phyloP scores from a whole-genome alignment of 2,113 vertebrate species.

The Catagonus wagneri region DNA sequence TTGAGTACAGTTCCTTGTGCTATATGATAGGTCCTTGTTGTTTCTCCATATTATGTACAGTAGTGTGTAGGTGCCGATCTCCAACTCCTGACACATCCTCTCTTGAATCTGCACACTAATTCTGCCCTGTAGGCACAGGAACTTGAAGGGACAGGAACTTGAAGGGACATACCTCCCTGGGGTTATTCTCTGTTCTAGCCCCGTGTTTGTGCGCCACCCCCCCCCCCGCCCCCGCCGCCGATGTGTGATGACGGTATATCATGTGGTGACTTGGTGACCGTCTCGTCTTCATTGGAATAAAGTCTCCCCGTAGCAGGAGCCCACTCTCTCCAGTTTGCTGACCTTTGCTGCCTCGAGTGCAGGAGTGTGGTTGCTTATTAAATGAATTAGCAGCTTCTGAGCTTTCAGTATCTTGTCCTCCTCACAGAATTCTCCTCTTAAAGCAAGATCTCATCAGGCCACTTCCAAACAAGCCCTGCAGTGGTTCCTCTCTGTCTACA shows the following conservation, averaged over 20 bases:
- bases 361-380: neutral
- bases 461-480: neutral
- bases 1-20: too few relatives aligned
- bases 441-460: neutral
- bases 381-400: neutral
- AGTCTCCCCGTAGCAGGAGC: neutral
- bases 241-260: rapidly evolving
- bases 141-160: neutral
- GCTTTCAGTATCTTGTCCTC: neutral
- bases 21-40: too few relatives aligned
- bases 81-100: neutral
- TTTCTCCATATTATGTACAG: too few relatives aligned
- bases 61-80: too few relatives aligned
- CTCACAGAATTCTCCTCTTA: neutral
- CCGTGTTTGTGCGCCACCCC: neutral
- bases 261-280: rapidly evolving
- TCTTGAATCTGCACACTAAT: neutral
- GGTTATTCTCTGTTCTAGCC: neutral
- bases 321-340: rapidly evolving
- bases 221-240: rapidly evolving
- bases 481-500: neutral
- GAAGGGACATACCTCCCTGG: neutral
- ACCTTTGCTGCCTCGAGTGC: too few relatives aligned
- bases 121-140: neutral
- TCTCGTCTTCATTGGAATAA: neutral